Evolutionary conservation across 2,113 vertebrate genomes (phyloP).

Genomic region (Rattus rattus): DNA sequence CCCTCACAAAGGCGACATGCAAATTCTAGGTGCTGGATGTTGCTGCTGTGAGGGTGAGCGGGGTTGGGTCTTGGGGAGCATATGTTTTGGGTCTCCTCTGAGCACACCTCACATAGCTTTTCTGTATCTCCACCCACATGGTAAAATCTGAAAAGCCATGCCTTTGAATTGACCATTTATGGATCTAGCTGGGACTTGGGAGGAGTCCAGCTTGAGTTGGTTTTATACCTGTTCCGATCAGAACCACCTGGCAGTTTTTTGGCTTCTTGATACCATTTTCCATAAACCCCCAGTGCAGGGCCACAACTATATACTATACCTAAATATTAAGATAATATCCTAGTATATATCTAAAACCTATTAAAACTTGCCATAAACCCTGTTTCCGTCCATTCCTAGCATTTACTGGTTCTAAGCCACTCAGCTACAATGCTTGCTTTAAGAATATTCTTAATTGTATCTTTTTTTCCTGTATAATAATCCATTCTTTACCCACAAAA

Average conservation of each 20-base stretch:
- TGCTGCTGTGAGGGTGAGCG: background rate
- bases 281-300: background rate
- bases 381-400: background rate
- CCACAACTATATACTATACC: background rate
- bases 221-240: background rate
- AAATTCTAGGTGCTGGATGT: background rate
- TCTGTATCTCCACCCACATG: background rate
- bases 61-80: background rate
- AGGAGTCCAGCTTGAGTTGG: background rate
- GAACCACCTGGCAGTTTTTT: background rate
- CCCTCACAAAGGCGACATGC: background rate
- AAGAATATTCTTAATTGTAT: background rate
- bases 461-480: background rate
- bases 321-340: background rate
- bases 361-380: slow-evolving; percentile 7
- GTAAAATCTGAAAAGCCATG: background rate
- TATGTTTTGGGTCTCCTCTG: background rate
- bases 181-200: slow-evolving; percentile 4
- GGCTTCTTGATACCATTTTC: background rate
- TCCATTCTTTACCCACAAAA: background rate
- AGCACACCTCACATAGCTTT: background rate
- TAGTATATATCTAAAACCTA: background rate
- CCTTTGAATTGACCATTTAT: slow-evolving; percentile 11
- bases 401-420: background rate
- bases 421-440: slow-evolving; percentile 19